A percentile compares a stretch with the other conserved stretches of the same genome.
Conservation (phyloP, 2,888 invertebrate genomes). For the Nebria brevicollis region DNA sequence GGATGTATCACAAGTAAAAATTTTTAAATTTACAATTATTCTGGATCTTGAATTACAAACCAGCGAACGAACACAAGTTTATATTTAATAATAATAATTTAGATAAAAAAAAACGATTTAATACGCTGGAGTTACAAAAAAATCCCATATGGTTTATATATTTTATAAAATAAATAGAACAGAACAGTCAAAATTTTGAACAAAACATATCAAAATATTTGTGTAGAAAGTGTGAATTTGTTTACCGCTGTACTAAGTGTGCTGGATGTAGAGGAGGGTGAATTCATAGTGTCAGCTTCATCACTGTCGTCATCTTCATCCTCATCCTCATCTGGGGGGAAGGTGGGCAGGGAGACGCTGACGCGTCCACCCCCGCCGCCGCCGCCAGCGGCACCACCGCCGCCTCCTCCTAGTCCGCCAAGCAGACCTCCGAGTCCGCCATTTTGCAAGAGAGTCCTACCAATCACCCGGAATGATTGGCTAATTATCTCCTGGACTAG, state of each 20-base stretch:
- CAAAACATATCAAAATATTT: background rate
- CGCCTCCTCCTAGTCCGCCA: slow-evolving; percentile 60
- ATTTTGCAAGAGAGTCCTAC: slow-evolving; percentile 74
- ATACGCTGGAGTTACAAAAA: too few species aligned
- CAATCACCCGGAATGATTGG: slow-evolving; percentile 78
- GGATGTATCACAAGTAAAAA: too few species aligned
- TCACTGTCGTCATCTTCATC: slow-evolving; percentile 61
- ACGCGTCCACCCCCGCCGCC: slow-evolving; percentile 66
- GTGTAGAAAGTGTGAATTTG: background rate
- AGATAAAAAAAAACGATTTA: too few species aligned
- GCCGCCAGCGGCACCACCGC: slow-evolving; percentile 60
- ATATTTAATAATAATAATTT: too few species aligned
- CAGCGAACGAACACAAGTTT: too few species aligned
- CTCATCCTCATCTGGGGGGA: slow-evolving; percentile 72
- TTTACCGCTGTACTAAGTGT: slow-evolving; percentile 48
- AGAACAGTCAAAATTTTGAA: background rate
- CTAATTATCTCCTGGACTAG: slow-evolving; percentile 80
- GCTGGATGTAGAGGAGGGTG: slow-evolving; percentile 53
- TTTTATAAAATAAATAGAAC: too few species aligned
- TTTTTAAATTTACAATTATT: too few species aligned
- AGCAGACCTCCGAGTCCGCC: slow-evolving; percentile 67
- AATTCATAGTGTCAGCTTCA: slow-evolving; percentile 56
- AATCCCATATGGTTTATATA: too few species aligned
- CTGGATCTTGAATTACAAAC: too few species aligned
- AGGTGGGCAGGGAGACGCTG: slow-evolving; percentile 73